phyloP scores from a whole-genome alignment of 2,888 invertebrate genomes.

The Nomada hirtipes region DNA sequence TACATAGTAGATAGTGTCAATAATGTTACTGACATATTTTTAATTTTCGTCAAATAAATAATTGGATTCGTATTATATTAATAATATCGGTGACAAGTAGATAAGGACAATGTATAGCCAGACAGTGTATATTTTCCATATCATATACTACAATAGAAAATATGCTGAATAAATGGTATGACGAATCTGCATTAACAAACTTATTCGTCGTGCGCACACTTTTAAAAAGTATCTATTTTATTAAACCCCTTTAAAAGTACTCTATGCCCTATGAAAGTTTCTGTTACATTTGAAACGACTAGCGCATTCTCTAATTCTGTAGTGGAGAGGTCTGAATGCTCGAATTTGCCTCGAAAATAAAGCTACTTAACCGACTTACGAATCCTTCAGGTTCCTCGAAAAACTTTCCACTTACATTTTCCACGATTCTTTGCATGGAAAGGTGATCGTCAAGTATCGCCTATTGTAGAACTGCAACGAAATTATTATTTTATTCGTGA shows the following conservation, averaged over 20 bases:
- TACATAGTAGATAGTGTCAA: neutral
- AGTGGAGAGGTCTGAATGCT: neutral
- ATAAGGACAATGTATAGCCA: neutral
- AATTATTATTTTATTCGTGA: neutral
- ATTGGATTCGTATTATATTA: neutral
- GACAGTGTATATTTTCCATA: too few relatives aligned
- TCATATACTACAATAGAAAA: neutral
- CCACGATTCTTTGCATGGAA: neutral
- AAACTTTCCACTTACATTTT: neutral
- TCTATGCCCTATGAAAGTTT: neutral
- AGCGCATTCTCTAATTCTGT: constrained; percentile 1
- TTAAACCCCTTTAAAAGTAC: neutral
- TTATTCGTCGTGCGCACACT: neutral
- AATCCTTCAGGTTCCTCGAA: constrained; percentile 13
- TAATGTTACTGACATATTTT: neutral
- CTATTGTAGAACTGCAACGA: neutral
- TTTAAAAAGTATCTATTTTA: neutral
- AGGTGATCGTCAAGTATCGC: neutral
- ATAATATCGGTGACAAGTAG: neutral
- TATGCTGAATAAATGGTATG: neutral
- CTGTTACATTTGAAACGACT: neutral
- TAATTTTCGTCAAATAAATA: neutral
- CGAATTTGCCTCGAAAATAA: constrained; percentile 17
- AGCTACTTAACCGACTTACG: constrained; percentile 35
- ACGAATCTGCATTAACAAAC: neutral